phyloP scores from a whole-genome alignment of 2,113 vertebrate genomes.

The Perca flavescens region DNA sequence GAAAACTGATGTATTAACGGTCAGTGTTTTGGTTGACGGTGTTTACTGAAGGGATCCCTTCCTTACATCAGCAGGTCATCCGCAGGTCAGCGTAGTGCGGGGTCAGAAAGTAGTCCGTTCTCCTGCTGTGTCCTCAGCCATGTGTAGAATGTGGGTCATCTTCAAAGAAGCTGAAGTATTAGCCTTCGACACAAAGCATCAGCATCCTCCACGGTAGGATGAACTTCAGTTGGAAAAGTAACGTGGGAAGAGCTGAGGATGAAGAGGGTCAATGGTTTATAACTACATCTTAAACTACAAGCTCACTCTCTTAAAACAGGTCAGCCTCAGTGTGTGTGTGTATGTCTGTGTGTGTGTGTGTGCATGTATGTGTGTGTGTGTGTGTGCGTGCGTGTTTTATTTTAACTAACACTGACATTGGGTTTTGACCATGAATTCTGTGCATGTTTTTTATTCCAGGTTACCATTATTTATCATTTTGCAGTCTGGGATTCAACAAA shows the following conservation, averaged over 20 bases:
- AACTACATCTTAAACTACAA: constrained; percentile 27
- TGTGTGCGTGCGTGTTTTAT: neutral
- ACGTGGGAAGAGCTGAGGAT: constrained; percentile 22
- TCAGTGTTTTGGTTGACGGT: constrained; percentile 53
- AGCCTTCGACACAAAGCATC: constrained; percentile 52
- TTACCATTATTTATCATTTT: constrained; percentile 14
- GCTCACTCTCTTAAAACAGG: neutral
- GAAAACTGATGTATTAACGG: constrained; percentile 40
- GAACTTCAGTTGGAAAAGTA: constrained; percentile 39
- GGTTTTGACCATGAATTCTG: constrained; percentile 31
- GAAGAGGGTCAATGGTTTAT: constrained; percentile 23
- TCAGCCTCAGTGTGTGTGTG: neutral
- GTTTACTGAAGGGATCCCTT: constrained; percentile 59
- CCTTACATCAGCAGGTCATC: constrained; percentile 57
- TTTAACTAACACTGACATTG: neutral
- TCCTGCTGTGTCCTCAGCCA: constrained; percentile 80
- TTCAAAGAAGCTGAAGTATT: constrained; percentile 73
- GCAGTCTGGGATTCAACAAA: neutral
- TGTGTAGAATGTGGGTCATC: constrained; percentile 81
- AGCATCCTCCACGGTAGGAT: constrained; percentile 43
- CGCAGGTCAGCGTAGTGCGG: constrained; percentile 62
- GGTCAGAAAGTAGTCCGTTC: constrained; percentile 76
- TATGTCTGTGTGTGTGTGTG: neutral
- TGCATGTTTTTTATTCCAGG: constrained; percentile 1
- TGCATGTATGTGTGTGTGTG: constrained; percentile 1